Percentiles rank a stretch among this genome's conserved stretches.
These are phyloP conservation scores for Melanotaenia parkinsoni DNA, from an alignment of 2,797 vertebrate genomes.

Conservation along the genomic window DNA sequence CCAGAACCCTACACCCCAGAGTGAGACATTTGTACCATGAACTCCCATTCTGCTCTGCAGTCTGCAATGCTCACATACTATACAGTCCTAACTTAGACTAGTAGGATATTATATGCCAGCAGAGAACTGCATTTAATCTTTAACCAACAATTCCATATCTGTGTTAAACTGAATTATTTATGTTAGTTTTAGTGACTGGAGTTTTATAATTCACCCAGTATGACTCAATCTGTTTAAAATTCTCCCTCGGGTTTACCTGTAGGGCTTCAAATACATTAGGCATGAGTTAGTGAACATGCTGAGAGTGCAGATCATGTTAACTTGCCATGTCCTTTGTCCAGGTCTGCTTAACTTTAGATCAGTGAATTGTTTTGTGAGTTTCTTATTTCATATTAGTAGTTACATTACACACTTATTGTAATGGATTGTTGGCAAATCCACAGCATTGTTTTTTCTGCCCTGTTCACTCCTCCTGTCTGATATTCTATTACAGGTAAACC, in stretches of 20 bases:
- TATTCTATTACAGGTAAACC: too few species aligned
- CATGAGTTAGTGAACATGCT: neutral
- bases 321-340: neutral
- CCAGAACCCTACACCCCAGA: slow-evolving; percentile 71
- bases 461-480: too few species aligned
- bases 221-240: neutral
- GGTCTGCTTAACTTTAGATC: neutral
- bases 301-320: neutral
- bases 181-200: neutral
- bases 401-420: neutral
- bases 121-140: slow-evolving; percentile 6
- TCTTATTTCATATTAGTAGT: neutral
- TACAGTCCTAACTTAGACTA: slow-evolving; percentile 25
- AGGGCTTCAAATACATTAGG: neutral
- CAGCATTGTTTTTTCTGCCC: too few species aligned
- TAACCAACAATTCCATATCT: slow-evolving; percentile 3
- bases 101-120: slow-evolving; percentile 7
- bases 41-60: slow-evolving; percentile 61
- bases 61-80: slow-evolving; percentile 50
- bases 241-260: neutral
- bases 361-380: neutral
- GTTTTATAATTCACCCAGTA: neutral
- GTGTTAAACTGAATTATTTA: neutral
- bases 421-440: too few species aligned
- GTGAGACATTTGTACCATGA: slow-evolving; percentile 68